Base-by-base conservation (phyloP, 2,797 vertebrate species). In the Dendrocincla tyrannina region DNA sequence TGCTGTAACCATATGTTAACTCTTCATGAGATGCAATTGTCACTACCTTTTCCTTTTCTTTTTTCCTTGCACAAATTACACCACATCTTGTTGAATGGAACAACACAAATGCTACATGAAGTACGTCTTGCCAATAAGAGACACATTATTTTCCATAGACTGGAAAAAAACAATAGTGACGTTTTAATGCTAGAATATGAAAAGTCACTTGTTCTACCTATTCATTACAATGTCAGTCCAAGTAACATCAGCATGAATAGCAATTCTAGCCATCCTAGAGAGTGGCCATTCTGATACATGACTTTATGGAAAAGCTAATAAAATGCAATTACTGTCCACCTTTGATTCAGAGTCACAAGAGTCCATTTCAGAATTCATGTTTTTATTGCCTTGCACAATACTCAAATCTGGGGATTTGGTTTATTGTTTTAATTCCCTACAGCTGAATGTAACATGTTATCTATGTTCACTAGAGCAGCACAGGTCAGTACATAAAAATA, bases 401-500 rank as follows among this genome's bases (percentile, higher is more conserved):
- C 84, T 82, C 66, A 91, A 90, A 92, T 84, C 74, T 89, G 86
- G 85, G 27, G 73, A 93, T 96, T 96, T 88, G 77, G 35, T 86
- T 97, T 97, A 97, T 87, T 97, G 88, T 91, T 96, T 96, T 96
- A 97, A 96, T 95, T 96, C 91, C 94, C 69, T 89, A 42, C 85
- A 96, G 80, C 84, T 91, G 91, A 93, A 86, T 96, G 63, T 93
- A 96, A 73, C 91, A 88, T 94, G 85, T 96, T 97, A 85, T 95
- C 81, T 82, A 94, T 91, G 75, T 95, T 94, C 63, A 42, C 62
- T 87, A 74, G 32, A 96, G 76, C 83, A 83, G 60, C 39, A 59
- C 59, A 64, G 76, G 83, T 84, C 91, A 94, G 86, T 94, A 95
- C 88, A 95, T 95, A 97, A 93, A 96, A 96, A 90, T 62, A 53